Base-by-base conservation (phyloP, 2,888 invertebrate species). In the Phorcus lineatus region DNA sequence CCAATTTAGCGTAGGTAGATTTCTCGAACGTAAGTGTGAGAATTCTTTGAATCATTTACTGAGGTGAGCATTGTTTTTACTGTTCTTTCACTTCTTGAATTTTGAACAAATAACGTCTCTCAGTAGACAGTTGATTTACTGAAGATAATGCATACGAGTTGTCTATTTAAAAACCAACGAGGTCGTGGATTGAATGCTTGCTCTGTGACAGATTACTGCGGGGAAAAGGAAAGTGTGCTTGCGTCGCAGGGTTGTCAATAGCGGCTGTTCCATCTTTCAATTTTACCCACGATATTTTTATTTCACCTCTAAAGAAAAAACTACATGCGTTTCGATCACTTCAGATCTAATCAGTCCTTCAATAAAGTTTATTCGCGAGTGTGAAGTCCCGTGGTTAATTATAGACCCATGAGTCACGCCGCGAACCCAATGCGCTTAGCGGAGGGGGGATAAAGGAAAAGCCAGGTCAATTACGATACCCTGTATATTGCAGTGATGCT, bases 391-490 rank as follows among this genome's bases (percentile, higher is more conserved):
- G 28, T 62, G 17, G 62, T 62, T 62, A 62, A 62, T 62, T 24
- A 62, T 62, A 62, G 62, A 62, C 24, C 62, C 24, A 28, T 62
- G 62, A 62, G 62, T 62, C 62, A 62, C 62, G 28, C 62, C 62
- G 62, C 24, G 24, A 62, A 28, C 62, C 28, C 28, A 62, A 62
- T 28, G 62, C 62, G 17, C 16, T 62, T 62, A 28, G 28, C 62
- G 62, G 62, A 47, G 62, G 62, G 62, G 17, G 62, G 62, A 62
- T 24, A 62, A 62, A 24, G 62, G 62, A 62, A 62, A 28, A 62
- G 62, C 62, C 28, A 62, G 62, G 62, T 62, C 62, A 62, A 62
- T 62, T 62, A 62, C 62, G 62, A 62, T 62, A 62, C 62, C 24
- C 62, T 24, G 62, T 62, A 28, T 24, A 57, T 62, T 22, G 62